Evolutionary conservation across 2,888 invertebrate species (phyloP).

Genomic region (Xestia ashworthii): DNA sequence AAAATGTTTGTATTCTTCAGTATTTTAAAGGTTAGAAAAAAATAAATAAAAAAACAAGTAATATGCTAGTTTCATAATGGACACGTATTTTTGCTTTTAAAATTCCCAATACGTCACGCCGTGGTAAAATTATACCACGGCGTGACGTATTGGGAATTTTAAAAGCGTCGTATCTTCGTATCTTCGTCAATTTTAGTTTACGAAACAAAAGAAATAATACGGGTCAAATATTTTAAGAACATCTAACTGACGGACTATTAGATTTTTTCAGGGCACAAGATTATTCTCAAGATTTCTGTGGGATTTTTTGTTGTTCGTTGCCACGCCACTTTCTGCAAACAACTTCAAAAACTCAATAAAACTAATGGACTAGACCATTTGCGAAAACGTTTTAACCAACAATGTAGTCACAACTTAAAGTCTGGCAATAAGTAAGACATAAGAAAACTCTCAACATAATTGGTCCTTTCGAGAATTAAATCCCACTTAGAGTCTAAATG

Average conservation of each 20-base stretch:
- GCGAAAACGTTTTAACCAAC: not conserved
- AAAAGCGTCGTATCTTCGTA: too few species aligned
- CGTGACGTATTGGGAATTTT: not conserved
- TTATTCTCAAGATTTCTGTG: not conserved
- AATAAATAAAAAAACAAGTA: too few species aligned
- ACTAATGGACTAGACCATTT: not conserved
- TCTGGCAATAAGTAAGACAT: conserved; percentile 23
- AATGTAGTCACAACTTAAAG: not conserved
- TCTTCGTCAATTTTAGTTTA: too few species aligned
- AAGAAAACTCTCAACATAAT: conserved; percentile 37
- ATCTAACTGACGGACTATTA: too few species aligned
- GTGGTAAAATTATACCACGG: too few species aligned
- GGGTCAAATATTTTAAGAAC: too few species aligned
- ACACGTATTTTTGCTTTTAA: too few species aligned
- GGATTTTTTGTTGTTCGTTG: not conserved
- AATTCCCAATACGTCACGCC: too few species aligned
- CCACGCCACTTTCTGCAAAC: not conserved
- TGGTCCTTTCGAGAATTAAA: conserved; percentile 38
- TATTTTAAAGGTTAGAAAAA: not conserved
- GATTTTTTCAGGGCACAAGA: too few species aligned
- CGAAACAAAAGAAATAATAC: too few species aligned
- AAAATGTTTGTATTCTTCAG: not conserved
- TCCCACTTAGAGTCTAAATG: conserved; percentile 20
- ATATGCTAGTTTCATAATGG: too few species aligned
- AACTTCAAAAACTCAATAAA: not conserved